Evolutionary conservation across 1,140 invertebrate species (phyloP).

Genomic region (Cotesia vestalis): DNA sequence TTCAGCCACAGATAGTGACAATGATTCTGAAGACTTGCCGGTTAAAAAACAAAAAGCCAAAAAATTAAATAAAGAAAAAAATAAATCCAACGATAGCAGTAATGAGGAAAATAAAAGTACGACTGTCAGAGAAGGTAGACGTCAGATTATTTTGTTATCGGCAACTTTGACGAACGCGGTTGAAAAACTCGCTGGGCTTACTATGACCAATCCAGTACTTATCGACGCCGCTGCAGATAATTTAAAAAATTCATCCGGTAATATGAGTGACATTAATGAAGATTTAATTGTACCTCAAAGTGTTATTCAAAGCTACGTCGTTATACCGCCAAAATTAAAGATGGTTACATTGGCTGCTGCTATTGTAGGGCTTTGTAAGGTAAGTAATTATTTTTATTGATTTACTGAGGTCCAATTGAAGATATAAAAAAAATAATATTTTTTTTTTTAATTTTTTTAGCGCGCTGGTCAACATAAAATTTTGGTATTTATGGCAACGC

Average conservation of each 20-base stretch:
- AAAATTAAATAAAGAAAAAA: constrained; percentile 27
- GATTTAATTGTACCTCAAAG: constrained; percentile 83
- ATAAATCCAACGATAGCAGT: neutral
- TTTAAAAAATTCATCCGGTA: constrained; percentile 45
- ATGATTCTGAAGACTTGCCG: constrained; percentile 38
- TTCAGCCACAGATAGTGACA: constrained; percentile 47
- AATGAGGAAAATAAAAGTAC: constrained; percentile 8
- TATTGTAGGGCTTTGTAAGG: constrained; percentile 80
- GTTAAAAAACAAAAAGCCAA: constrained; percentile 32
- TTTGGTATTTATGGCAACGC: constrained; percentile 89
- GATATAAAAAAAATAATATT: too few relatives aligned
- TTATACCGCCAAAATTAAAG: constrained; percentile 87
- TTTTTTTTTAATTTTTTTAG: constrained; percentile 28
- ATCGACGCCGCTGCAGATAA: constrained; percentile 71
- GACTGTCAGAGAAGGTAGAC: constrained; percentile 61
- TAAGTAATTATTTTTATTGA: constrained; percentile 55
- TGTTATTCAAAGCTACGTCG: constrained; percentile 82
- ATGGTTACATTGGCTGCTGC: constrained; percentile 86
- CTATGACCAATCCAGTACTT: constrained; percentile 80
- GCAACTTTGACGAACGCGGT: constrained; percentile 93
- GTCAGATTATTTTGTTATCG: constrained; percentile 88
- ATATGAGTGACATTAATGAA: constrained; percentile 67
- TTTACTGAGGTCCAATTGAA: constrained; percentile 1
- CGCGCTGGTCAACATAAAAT: constrained; percentile 70
- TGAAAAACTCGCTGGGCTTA: constrained; percentile 87